These are phyloP conservation scores for Auanema freiburgensis DNA, from an alignment of 2,888 invertebrate genomes.

Conservation along the genomic window DNA sequence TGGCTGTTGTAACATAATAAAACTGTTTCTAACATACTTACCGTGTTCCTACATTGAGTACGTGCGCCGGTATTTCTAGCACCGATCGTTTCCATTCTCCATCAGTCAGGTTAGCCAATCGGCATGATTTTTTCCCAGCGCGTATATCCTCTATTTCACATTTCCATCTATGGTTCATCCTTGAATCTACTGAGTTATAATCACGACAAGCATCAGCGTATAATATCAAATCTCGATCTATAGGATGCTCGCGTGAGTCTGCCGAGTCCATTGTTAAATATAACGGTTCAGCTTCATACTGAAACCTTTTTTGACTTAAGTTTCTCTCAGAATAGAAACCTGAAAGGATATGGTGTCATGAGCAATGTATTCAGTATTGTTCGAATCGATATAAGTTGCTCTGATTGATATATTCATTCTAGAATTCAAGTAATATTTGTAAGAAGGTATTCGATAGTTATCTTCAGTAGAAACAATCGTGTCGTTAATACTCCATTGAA, in stretches of 20 bases:
- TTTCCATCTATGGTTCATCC: constrained; percentile 8
- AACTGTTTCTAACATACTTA: too few species aligned
- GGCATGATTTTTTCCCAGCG: too few species aligned
- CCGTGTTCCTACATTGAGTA: too few species aligned
- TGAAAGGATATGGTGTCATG: too few species aligned
- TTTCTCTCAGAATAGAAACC: too few species aligned
- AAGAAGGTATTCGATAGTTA: constrained; percentile 10
- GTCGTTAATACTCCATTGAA: constrained; percentile 32
- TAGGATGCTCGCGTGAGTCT: constrained; percentile 4
- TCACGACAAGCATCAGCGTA: constrained; percentile 19
- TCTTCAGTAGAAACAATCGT: constrained; percentile 21
- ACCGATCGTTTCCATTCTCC: too few species aligned
- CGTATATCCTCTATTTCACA: neutral
- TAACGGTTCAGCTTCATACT: constrained; percentile 14
- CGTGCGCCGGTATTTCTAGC: too few species aligned
- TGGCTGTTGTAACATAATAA: too few species aligned
- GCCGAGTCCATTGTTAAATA: constrained; percentile 10
- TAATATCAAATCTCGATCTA: constrained; percentile 4
- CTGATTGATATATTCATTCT: too few species aligned
- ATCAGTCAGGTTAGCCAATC: too few species aligned
- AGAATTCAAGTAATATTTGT: neutral
- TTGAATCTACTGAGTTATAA: constrained; percentile 1
- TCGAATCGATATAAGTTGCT: too few species aligned
- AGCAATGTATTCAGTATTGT: too few species aligned
- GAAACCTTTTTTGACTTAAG: neutral